These are phyloP conservation scores for Scytalopus superciliaris DNA, from an alignment of 2,113 vertebrate species.

Conservation along the genomic window DNA sequence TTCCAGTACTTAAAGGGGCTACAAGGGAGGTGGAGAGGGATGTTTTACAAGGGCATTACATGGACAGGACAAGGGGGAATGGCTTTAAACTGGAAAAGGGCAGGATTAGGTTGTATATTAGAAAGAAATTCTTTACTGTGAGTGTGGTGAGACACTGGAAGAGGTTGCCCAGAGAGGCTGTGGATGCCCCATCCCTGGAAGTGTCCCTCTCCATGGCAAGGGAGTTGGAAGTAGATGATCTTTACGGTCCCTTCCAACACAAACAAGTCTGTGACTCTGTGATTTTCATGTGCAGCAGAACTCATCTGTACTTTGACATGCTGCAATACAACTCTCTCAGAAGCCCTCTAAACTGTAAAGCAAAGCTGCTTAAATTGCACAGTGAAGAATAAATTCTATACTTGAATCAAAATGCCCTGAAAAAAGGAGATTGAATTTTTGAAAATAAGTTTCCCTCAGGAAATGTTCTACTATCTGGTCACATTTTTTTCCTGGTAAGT, in stretches of 20 bases:
- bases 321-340: background rate
- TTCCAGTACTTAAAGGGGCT: background rate
- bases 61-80: background rate
- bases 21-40: background rate
- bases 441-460: background rate
- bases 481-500: background rate
- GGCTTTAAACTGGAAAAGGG: background rate
- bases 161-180: background rate
- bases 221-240: background rate
- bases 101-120: background rate
- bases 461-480: background rate
- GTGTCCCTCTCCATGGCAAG: no score
- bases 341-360: background rate
- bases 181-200: background rate
- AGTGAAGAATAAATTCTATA: background rate
- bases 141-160: background rate
- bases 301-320: background rate
- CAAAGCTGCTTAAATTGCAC: background rate
- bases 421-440: background rate
- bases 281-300: background rate
- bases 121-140: background rate
- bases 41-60: background rate
- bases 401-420: background rate
- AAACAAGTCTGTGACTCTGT: background rate
- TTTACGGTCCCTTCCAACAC: background rate